Percentiles rank a stretch among this genome's conserved stretches.
These are phyloP conservation scores for Prorops nasuta DNA, from an alignment of 1,140 invertebrate genomes.

Conservation along the genomic window DNA sequence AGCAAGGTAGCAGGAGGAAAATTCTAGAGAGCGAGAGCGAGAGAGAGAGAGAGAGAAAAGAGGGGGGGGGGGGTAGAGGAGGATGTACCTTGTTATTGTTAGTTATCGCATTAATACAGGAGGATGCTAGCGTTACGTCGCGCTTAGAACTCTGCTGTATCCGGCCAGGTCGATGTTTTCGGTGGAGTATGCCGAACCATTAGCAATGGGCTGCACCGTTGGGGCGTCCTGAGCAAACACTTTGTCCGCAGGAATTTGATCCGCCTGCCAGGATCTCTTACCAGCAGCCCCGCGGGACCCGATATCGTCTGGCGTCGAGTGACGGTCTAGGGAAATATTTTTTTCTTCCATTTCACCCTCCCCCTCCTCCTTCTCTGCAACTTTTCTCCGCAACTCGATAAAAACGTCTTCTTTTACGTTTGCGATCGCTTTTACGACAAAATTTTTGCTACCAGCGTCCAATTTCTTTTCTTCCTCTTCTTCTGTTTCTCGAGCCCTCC, in stretches of 20 bases:
- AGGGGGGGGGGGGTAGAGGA: conserved; percentile 11
- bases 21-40: conserved; percentile 12
- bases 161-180: conserved; percentile 14
- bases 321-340: too few relatives aligned
- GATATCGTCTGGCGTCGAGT: neutral
- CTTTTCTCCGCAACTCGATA: neutral
- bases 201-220: conserved; percentile 16
- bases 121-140: conserved; percentile 6
- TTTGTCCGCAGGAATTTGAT: conserved; percentile 26
- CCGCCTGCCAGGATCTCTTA: conserved; percentile 11
- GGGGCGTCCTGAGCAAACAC: conserved; percentile 25
- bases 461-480: too few relatives aligned
- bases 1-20: neutral
- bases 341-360: neutral
- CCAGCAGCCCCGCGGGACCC: conserved; percentile 5
- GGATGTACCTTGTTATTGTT: conserved; percentile 30
- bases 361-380: neutral
- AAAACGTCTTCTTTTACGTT: neutral
- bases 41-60: neutral
- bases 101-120: conserved; percentile 32
- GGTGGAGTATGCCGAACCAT: conserved; percentile 18
- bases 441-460: too few relatives aligned
- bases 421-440: too few relatives aligned
- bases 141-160: conserved; percentile 10
- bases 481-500: too few relatives aligned